Evolutionary conservation across 1,140 invertebrate species (phyloP), one percentile per base, ranked within the genome.

Genomic region (Drosophila eugracilis): DNA sequence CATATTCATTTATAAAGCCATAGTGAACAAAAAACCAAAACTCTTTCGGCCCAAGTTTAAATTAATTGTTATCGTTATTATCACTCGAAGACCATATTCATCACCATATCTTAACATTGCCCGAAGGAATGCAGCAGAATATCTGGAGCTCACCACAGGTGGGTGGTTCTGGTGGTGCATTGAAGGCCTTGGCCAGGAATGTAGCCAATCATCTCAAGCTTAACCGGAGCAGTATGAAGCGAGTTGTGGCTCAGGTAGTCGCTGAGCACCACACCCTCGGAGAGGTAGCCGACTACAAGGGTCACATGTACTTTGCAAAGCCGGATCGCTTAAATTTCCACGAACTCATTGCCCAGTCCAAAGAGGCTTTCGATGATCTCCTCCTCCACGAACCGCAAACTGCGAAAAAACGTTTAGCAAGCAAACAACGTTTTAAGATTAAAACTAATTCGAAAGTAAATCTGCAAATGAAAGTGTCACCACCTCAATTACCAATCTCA

Each of bases 211-310:
- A 81, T 6, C 26, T 85, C 49, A 58, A 22, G 1, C 50, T 85
- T 0, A 78, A 59, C 37, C 55, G 73, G 0, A 24, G 45, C 10
- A 65, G 55, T 22, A 44, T 85, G 39, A 86, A 85, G n/a, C 73
- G 81, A 0, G 67, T 88, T n/a, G 81, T 86, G n/a, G 83, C 81
- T 15, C 62, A 79, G n/a, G 81, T 85, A 21, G 66, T 85, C 6
- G 78, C 81, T 4, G 81, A 85, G 14, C 74, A 70, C 1, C 81
- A 81, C 12, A 66, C 65, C 1, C 44, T 74, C 2, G 73, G 73
- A 14, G 57, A 81, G 34, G 69, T 85, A 21, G 77, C 59, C 10
- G 77, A 86, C 28, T 74, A 77, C 47, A 81, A 81, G 37, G 81
- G 81, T 0, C 78, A 77, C 22, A 74, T 81, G 77, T 85, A 88